Evolutionary conservation across 2,113 vertebrate species (phyloP).

Genomic region (Physeter macrocephalus): DNA sequence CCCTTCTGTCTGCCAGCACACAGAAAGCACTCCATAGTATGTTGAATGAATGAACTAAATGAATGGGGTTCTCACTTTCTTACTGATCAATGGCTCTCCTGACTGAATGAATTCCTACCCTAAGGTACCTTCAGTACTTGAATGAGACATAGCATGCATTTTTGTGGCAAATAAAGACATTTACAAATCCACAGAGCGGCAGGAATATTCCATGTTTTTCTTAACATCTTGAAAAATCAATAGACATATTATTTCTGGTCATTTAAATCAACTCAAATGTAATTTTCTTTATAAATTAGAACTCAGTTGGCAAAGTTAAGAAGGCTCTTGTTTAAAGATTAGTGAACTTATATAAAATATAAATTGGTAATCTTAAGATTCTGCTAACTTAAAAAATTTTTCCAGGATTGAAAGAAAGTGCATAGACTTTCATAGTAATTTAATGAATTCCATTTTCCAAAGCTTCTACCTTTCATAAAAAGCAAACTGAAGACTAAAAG

Average conservation of each 20-base stretch:
- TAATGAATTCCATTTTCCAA: background rate
- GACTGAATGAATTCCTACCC: conserved; percentile 72
- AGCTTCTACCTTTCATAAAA: background rate
- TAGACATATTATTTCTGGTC: background rate
- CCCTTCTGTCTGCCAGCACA: background rate
- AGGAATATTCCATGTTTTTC: conserved; percentile 74
- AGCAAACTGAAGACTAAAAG: background rate
- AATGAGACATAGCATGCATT: conserved; percentile 63
- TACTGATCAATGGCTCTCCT: conserved; percentile 13
- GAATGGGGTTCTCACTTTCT: background rate
- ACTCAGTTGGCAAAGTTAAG: background rate
- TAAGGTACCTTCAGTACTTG: conserved; percentile 51
- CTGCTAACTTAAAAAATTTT: background rate
- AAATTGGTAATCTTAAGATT: background rate
- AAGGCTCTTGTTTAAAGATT: background rate
- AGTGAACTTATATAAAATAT: background rate
- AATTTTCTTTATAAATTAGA: conserved; percentile 32
- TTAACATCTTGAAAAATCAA: conserved; percentile 41
- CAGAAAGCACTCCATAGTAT: background rate
- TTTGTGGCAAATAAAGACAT: conserved; percentile 73
- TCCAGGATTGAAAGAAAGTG: background rate
- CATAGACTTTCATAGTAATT: background rate
- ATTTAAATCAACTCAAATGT: conserved; percentile 27
- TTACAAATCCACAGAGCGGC: conserved; percentile 67
- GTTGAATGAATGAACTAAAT: background rate